These are phyloP conservation scores for Spea bombifrons DNA, from an alignment of 2,113 vertebrate species.

Conservation along the genomic window DNA sequence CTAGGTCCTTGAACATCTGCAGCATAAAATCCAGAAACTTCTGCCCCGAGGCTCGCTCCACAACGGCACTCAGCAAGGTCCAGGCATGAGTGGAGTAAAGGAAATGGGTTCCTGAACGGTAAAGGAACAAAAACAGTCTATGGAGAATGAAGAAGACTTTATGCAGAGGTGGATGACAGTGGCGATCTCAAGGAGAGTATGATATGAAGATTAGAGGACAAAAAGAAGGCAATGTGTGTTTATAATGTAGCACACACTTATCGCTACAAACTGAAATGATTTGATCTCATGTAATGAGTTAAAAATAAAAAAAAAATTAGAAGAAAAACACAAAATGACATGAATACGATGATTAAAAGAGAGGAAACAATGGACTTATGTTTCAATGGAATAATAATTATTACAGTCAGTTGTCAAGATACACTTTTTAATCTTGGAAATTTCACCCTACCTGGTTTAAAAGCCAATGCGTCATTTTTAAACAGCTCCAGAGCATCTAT, in stretches of 20 bases:
- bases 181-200: neutral
- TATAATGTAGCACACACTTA: no score
- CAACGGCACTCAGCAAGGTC: slow-evolving; percentile 85
- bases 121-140: neutral
- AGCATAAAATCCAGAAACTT: slow-evolving; percentile 88
- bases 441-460: slow-evolving; percentile 82
- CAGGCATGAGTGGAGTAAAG: slow-evolving; percentile 95
- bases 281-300: no score
- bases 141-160: neutral
- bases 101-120: slow-evolving; percentile 81
- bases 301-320: no score
- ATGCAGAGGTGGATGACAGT: neutral
- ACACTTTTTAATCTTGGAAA: no score
- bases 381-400: no score
- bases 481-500: slow-evolving; percentile 86
- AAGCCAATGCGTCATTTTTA: slow-evolving; percentile 92
- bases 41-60: slow-evolving; percentile 83
- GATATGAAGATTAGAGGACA: neutral
- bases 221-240: neutral
- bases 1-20: slow-evolving; percentile 87
- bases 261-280: no score
- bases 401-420: no score
- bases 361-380: no score
- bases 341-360: no score
- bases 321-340: no score